A percentile compares a stretch with the other conserved stretches of the same genome.
Evolutionary conservation across 2,113 vertebrate species (phyloP).

Genomic region (Nasalis larvatus): DNA sequence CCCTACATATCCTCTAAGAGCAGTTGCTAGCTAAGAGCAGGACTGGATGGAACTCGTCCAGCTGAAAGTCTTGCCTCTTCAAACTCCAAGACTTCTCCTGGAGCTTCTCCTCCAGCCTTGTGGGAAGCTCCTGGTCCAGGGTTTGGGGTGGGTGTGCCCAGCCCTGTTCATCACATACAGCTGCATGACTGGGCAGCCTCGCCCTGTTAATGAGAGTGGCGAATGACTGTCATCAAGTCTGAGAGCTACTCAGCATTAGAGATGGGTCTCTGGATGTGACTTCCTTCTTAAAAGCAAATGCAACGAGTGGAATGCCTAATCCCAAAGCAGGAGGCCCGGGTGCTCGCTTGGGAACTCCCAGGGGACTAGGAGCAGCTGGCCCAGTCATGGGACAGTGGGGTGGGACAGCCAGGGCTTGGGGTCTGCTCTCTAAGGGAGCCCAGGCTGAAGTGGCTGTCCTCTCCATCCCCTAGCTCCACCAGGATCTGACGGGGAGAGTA

Average conservation of each 20-base stretch:
- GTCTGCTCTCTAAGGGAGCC: not conserved
- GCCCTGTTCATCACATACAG: not conserved
- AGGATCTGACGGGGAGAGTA: fast-evolving
- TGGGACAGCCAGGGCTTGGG: not conserved
- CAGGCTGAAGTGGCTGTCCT: not conserved
- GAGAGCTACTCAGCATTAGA: not conserved
- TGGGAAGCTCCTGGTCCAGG: not conserved
- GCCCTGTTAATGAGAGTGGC: not conserved
- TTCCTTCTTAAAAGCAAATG: not conserved
- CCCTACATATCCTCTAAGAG: not conserved
- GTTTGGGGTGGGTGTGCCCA: not conserved
- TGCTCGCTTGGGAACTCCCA: not conserved
- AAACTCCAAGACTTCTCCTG: not conserved
- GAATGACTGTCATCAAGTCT: not conserved
- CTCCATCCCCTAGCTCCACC: not conserved
- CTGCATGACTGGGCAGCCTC: not conserved
- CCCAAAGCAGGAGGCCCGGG: not conserved
- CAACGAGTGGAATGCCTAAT: not conserved
- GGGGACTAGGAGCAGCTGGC: not conserved
- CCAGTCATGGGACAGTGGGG: fast-evolving
- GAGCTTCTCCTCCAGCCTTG: not conserved
- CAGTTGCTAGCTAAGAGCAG: not conserved
- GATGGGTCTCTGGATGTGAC: not conserved
- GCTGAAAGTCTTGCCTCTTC: not conserved
- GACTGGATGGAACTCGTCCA: not conserved